Percentiles rank a stretch among this genome's conserved stretches.
Evolutionary conservation across 2,797 vertebrate genomes (phyloP).

Genomic region (Pantherophis alleghaniensis): DNA sequence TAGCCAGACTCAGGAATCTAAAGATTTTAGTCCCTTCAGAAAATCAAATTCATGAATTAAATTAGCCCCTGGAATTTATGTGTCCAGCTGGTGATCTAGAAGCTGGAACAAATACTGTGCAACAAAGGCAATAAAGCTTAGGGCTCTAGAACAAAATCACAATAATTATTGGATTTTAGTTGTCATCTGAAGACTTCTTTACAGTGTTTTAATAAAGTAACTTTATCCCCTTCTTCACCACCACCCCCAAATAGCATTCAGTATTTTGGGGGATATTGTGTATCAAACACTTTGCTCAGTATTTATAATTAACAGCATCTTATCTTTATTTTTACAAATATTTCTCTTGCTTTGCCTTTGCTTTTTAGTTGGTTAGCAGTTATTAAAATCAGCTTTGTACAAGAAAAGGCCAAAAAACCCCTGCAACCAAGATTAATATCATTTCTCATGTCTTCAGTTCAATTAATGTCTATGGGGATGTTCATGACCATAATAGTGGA

Average conservation of each 20-base stretch:
- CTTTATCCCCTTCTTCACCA: neutral
- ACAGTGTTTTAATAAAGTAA: conserved; percentile 2
- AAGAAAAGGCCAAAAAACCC: neutral
- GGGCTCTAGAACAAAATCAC: conserved; percentile 33
- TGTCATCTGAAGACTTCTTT: conserved; percentile 25
- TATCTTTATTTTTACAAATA: neutral
- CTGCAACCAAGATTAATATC: neutral
- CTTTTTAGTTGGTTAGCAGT: neutral
- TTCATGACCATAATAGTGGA: no score
- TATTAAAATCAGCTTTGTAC: neutral
- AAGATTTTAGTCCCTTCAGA: conserved; percentile 22
- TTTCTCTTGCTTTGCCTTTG: neutral
- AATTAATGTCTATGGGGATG: neutral
- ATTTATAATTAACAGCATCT: neutral
- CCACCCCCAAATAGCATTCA: neutral
- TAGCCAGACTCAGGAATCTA: conserved; percentile 10
- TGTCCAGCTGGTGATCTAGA: conserved; percentile 24
- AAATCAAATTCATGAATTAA: conserved; percentile 31
- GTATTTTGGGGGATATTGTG: neutral
- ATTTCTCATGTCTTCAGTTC: neutral
- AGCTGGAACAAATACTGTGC: neutral
- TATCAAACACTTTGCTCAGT: neutral
- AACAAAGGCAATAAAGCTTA: conserved; percentile 23
- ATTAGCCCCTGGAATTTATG: conserved; percentile 33
- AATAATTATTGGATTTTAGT: conserved; percentile 28